phyloP scores from a whole-genome alignment of 1,140 invertebrate species.

The Cataglyphis hispanica region DNA sequence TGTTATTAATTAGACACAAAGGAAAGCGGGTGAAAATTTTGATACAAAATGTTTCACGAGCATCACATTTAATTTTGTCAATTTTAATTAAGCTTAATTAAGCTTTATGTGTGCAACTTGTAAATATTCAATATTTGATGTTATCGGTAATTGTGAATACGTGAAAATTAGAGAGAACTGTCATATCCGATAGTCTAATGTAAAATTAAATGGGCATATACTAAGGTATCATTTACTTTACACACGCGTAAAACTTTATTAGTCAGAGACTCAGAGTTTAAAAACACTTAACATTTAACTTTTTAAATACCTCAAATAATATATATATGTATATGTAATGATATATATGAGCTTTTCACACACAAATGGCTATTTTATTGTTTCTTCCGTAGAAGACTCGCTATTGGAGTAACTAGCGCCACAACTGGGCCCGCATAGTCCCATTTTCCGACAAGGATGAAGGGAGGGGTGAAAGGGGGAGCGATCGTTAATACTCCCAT shows the following conservation, averaged over 20 bases:
- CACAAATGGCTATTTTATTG: conserved; percentile 61
- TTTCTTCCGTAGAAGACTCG: conserved; percentile 43
- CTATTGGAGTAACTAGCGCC: not conserved
- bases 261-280: not conserved
- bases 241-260: not conserved
- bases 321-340: not conserved
- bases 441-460: conserved; percentile 12
- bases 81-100: conserved; percentile 5
- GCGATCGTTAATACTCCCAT: conserved; percentile 15
- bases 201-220: not conserved
- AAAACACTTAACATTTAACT: conserved; percentile 13
- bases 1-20: conserved; percentile 35
- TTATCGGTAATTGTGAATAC: not conserved
- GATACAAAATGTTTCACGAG: conserved; percentile 6
- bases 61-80: not conserved
- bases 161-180: not conserved
- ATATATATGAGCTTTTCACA: not conserved
- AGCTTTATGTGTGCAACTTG: conserved; percentile 10
- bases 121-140: conserved; percentile 21
- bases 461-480: no score
- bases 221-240: not conserved
- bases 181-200: not conserved
- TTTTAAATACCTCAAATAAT: conserved; percentile 6
- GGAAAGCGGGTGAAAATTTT: conserved; percentile 15
- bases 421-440: conserved; percentile 69